Percentiles rank a stretch among this genome's conserved stretches.
phyloP scores from a whole-genome alignment of 2,113 vertebrate genomes.

The Syrrhaptes paradoxus region DNA sequence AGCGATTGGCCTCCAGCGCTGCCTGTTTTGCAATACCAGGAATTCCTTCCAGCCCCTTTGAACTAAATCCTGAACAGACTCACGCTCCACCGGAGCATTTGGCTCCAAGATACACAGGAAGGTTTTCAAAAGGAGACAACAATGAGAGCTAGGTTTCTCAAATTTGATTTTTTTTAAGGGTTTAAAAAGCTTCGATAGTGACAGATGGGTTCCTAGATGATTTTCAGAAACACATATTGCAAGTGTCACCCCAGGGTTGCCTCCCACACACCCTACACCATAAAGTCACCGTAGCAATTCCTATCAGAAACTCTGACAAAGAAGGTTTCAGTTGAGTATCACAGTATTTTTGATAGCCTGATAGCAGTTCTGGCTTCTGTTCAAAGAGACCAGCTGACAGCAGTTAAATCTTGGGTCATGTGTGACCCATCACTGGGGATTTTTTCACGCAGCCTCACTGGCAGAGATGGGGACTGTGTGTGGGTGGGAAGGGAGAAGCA shows the following conservation, averaged over 20 bases:
- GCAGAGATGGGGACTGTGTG: rapidly evolving
- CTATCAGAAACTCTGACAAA: background rate
- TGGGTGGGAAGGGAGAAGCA: background rate
- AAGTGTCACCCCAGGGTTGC: background rate
- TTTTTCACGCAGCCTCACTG: background rate
- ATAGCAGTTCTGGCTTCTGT: background rate
- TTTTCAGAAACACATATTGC: background rate
- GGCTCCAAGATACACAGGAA: background rate
- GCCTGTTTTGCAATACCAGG: constrained; percentile 16
- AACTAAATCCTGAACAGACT: constrained; percentile 29
- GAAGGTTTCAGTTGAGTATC: background rate
- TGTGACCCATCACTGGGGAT: background rate
- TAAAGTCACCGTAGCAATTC: background rate
- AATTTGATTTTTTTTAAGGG: background rate
- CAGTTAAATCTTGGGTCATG: background rate
- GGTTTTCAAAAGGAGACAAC: background rate
- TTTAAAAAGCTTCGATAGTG: background rate
- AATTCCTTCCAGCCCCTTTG: constrained; percentile 47
- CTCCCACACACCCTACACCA: background rate
- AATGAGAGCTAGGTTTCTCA: background rate
- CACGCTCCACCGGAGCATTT: background rate
- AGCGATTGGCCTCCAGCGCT: background rate
- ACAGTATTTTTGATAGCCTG: background rate
- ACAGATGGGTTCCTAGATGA: background rate
- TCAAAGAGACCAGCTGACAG: background rate